phyloP scores from a whole-genome alignment of 2,113 vertebrate genomes.

The Macrotis lagotis region DNA sequence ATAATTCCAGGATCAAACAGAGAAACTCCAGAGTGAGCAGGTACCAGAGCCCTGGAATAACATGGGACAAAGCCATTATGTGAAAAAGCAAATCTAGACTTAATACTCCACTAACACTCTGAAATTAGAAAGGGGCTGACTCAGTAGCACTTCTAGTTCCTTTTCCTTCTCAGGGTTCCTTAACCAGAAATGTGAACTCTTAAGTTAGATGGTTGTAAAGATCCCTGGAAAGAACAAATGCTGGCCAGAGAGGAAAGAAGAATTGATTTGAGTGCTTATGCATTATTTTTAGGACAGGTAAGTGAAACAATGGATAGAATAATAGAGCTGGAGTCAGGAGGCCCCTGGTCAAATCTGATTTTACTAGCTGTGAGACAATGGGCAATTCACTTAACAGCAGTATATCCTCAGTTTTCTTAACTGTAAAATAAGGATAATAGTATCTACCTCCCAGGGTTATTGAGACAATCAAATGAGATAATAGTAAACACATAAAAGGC shows the following conservation, averaged over 20 bases:
- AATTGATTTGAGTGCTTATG: too few relatives aligned
- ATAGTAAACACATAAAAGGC: background rate
- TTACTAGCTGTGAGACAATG: background rate
- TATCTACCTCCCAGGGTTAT: background rate
- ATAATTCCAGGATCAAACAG: background rate
- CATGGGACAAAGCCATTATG: background rate
- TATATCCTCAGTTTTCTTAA: too few relatives aligned
- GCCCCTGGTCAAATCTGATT: background rate
- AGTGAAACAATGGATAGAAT: background rate
- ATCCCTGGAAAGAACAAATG: too few relatives aligned
- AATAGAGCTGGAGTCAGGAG: background rate
- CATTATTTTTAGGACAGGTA: background rate
- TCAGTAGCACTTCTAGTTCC: too few relatives aligned
- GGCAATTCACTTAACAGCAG: too few relatives aligned
- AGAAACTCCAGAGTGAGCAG: background rate
- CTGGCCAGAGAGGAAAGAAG: too few relatives aligned
- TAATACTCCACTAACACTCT: background rate
- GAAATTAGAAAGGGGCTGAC: too few relatives aligned
- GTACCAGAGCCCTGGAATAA: background rate
- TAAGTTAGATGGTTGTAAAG: too few relatives aligned
- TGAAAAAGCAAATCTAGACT: background rate
- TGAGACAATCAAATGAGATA: background rate
- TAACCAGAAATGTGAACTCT: too few relatives aligned
- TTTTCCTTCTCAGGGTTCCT: too few relatives aligned
- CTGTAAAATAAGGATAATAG: background rate